These are phyloP conservation scores for Gryon sp. DNA, from an alignment of 1,140 invertebrate species.

Conservation along the genomic window DNA sequence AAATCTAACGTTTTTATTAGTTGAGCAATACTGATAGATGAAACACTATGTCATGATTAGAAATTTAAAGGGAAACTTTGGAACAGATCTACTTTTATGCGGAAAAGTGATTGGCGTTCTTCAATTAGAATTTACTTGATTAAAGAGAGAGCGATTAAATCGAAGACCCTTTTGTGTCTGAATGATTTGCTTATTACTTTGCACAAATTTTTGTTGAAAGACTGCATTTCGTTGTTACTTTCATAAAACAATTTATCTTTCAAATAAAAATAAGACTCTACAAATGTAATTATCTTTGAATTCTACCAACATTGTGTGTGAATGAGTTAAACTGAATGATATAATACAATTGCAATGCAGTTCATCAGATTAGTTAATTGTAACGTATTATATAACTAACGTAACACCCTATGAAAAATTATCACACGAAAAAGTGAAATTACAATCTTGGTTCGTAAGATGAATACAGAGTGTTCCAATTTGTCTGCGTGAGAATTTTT, in stretches of 20 bases:
- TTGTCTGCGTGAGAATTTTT: conserved; percentile 55
- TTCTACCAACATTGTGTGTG: too few relatives aligned
- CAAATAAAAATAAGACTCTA: too few relatives aligned
- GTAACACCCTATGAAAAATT: conserved; percentile 24
- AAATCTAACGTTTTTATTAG: conserved; percentile 8
- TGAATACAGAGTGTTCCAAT: conserved; percentile 12
- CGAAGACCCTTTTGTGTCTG: not conserved
- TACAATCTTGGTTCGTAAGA: conserved; percentile 17
- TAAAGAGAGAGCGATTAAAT: conserved; percentile 41
- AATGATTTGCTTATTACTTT: not conserved
- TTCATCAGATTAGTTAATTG: not conserved
- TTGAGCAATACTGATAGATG: not conserved
- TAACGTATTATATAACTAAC: conserved; percentile 23
- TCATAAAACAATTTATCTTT: too few relatives aligned
- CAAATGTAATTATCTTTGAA: too few relatives aligned
- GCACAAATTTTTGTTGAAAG: not conserved
- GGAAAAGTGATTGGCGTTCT: conserved; percentile 31
- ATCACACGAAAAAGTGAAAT: conserved; percentile 47
- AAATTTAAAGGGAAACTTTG: conserved; percentile 44
- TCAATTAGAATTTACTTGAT: conserved; percentile 38
- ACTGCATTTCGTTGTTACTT: too few relatives aligned
- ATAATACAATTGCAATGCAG: not conserved
- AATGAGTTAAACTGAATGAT: not conserved
- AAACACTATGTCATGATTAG: conserved; percentile 26
- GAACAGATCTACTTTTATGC: conserved; percentile 39